These are phyloP conservation scores for Myzus persicae DNA, from an alignment of 1,140 invertebrate species.

Conservation along the genomic window DNA sequence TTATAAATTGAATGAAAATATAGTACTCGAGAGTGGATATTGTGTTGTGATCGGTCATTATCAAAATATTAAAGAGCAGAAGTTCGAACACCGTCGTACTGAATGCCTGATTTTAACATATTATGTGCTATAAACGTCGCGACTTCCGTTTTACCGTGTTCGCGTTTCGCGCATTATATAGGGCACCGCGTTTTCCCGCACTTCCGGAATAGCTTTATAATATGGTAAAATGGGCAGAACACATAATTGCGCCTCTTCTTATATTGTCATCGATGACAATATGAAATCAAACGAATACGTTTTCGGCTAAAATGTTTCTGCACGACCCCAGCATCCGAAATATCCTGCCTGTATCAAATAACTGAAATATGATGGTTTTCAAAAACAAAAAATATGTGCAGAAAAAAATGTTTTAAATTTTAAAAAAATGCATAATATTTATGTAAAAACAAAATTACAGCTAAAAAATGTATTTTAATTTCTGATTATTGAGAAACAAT, in stretches of 20 bases:
- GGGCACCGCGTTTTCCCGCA: not conserved
- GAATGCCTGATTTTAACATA: too few relatives aligned
- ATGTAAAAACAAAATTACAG: too few relatives aligned
- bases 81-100: too few relatives aligned
- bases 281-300: not conserved
- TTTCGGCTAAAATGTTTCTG: not conserved
- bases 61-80: too few relatives aligned
- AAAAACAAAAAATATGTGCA: too few relatives aligned
- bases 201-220: not conserved
- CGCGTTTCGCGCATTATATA: not conserved
- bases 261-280: not conserved
- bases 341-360: too few relatives aligned
- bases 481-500: not conserved
- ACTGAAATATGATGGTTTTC: too few relatives aligned
- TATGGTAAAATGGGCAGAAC: not conserved
- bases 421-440: too few relatives aligned
- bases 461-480: not conserved
- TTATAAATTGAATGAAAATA: too few relatives aligned
- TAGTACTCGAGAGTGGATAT: too few relatives aligned
- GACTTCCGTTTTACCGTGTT: not conserved
- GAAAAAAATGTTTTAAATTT: not conserved
- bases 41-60: too few relatives aligned
- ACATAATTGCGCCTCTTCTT: not conserved
- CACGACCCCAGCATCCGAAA: not conserved
- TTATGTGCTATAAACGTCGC: too few relatives aligned